Base-by-base conservation (phyloP, 2,797 vertebrate species). In the Menidia menidia region DNA sequence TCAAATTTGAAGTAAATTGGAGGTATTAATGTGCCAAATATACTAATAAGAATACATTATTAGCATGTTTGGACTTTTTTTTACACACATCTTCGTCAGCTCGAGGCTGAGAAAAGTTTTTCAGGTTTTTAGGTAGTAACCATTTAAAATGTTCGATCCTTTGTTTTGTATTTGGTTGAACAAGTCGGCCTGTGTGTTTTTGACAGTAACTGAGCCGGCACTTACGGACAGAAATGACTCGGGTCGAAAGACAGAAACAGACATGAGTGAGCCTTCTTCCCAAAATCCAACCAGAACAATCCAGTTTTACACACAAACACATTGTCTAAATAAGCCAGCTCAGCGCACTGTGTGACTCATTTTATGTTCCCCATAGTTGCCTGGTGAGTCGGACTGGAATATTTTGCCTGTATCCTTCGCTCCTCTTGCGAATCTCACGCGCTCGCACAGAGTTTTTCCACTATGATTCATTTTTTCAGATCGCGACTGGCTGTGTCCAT, bases 391-490 rank as follows among this genome's bases (percentile, higher is more conserved):
- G 42, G 15, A 57, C 75, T 88, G 90, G 89, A 91, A 86, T 90
- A 88, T 89, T 86, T 74, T 78, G 71, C 77, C 82, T 69, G 66
- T 84, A 70, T 78, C 72, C 74, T 74, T 67, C 52, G 9, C 77
- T 80, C 43, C 69, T 87, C 73, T 60, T 14, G 73, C 81, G 87
- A 87, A 88, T 90, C 92, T 92, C 86, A 88, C 83, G 84, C 90
- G 71, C 86, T 89, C 89, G 79, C 68, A 74, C 68, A 85, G 89
- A 92, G 81, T 92, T 84, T 92, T 93, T 92, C 88, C 91, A 86
- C 84, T 73, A 45, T 93, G 88, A 91, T 90, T 91, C 87, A 91
- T 82, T 82, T 89, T 78, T 83, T 88, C 73, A 53, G 84, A 78
- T 71, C 77, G 83, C 82, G 86, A 87, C 84, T 83, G 69, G 60